Evolutionary conservation across 2,888 invertebrate genomes (phyloP).

Genomic region (Pseudoips prasinana): DNA sequence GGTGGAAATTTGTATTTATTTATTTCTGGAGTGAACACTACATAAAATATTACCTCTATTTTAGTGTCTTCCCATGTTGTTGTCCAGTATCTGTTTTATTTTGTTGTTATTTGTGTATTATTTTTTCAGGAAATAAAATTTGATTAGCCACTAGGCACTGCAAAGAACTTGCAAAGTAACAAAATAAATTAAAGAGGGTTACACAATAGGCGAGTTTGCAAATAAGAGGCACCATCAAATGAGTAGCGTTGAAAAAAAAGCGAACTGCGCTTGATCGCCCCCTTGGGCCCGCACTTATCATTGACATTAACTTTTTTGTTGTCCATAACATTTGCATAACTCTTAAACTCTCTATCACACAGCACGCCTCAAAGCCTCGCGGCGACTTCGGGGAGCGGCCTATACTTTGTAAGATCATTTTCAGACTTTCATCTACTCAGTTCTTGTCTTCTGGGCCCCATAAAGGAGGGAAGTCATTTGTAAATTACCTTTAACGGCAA

Average conservation of each 20-base stretch:
- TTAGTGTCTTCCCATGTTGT: no score
- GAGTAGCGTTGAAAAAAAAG: slow-evolving; percentile 48
- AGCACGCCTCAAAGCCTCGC: slow-evolving; percentile 57
- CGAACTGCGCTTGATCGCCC: slow-evolving; percentile 57
- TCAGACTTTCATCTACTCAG: slow-evolving; percentile 63
- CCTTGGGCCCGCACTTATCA: slow-evolving; percentile 75
- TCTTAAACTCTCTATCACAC: slow-evolving; percentile 67
- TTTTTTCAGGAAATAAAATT: slow-evolving; percentile 39
- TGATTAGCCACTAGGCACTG: slow-evolving; percentile 40
- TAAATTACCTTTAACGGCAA: slow-evolving; percentile 53
- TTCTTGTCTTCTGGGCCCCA: slow-evolving; percentile 59
- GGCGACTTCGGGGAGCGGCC: slow-evolving; percentile 66
- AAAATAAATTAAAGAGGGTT: slow-evolving; percentile 62
- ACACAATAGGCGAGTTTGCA: slow-evolving; percentile 48
- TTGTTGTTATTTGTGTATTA: slow-evolving; percentile 25
- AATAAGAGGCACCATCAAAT: slow-evolving; percentile 45
- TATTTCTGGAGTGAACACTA: no score
- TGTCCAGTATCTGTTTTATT: no score
- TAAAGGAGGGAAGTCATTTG: slow-evolving; percentile 54
- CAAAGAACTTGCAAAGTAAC: slow-evolving; percentile 44
- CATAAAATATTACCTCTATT: no score
- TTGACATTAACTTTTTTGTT: slow-evolving; percentile 81
- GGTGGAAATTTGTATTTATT: neutral
- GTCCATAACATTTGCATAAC: slow-evolving; percentile 82
- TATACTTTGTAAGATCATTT: slow-evolving; percentile 80